Conservation (phyloP, 2,888 invertebrate species). For the Callyntrura sp. region DNA sequence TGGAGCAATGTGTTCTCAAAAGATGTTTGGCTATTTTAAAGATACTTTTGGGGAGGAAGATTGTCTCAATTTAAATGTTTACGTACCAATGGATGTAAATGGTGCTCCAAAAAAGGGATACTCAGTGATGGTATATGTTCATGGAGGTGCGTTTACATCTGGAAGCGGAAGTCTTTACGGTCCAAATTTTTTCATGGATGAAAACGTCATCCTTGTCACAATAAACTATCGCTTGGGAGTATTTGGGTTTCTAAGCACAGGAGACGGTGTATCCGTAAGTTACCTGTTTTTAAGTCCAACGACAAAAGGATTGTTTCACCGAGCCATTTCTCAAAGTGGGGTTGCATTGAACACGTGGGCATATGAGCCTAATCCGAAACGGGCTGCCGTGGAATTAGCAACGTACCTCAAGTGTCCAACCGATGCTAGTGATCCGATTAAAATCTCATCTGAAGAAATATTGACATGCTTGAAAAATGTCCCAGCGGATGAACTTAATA, state of each 20-base stretch:
- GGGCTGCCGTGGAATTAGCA: constrained; percentile 37
- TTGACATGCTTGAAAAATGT: constrained; percentile 36
- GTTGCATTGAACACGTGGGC: not conserved
- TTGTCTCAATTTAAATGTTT: constrained; percentile 36
- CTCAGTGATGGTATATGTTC: constrained; percentile 22
- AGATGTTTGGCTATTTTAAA: not conserved
- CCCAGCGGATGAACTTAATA: not conserved
- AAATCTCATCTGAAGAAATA: constrained; percentile 56
- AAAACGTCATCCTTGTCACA: constrained; percentile 21
- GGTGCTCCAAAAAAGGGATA: not conserved
- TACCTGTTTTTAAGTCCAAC: constrained; percentile 16
- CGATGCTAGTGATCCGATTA: not conserved
- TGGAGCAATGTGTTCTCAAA: constrained; percentile 51
- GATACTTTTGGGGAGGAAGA: not conserved
- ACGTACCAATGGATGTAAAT: constrained; percentile 1
- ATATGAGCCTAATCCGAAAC: constrained; percentile 16
- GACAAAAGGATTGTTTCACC: constrained; percentile 45
- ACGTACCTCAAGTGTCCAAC: constrained; percentile 34
- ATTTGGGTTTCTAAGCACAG: constrained; percentile 29
- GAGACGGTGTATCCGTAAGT: constrained; percentile 17
- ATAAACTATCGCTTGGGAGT: constrained; percentile 37
- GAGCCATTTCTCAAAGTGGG: constrained; percentile 58
- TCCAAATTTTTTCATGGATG: constrained; percentile 31
- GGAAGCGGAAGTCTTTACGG: not conserved
- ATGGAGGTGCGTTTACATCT: constrained; percentile 11